Base-by-base conservation (phyloP, 2,888 invertebrate genomes). In the Pyrochroa serraticornis region DNA sequence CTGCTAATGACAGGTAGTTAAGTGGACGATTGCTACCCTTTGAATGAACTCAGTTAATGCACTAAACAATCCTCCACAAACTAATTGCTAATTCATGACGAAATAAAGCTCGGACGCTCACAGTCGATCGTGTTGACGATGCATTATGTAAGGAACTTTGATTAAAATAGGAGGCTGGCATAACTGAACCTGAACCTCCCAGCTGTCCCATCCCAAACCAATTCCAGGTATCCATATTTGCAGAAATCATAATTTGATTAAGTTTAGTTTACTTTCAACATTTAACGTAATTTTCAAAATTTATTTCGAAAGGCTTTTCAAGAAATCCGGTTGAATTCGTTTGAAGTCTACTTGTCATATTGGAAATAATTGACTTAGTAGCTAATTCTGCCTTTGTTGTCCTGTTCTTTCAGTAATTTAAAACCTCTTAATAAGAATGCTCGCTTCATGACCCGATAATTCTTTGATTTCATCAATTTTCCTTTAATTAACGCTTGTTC, bases 71-170 rank as follows among this genome's bases (percentile, higher is more conserved):
- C 34, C 22, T 39, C 41, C 39, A 39, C 30, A 33, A 37, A 13
- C 56, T 50, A 56, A 56, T 56, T 49, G 50, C 56, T 56, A 56
- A 56, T 56, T 56, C 56, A 56, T 56, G 49, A 39, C 31, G 56
- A 56, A 56, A 56, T 56, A 56, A 56, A 56, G 49, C 56, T 36
- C 22, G 50, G 34, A 37, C 44, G 14, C 39, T 44, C 38, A 34
- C 49, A 50, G 32, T 43, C 56, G 14, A 56, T 56, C 44, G 49
- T 55, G 55, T 56, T 14, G 49, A 50, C 41, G 56, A 49, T 56
- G 56, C 56, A 56, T 56, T 49, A 56, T 56, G 44, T 56, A 56
- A 38, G 50, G 49, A 53, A 56, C 43, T 49, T 56, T 56, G 49
- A 56, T 56, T 56, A 56, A 50, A 49, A 56, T 47, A 39, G 46